These are phyloP conservation scores for Bubo scandiacus DNA, from an alignment of 2,113 vertebrate species.

Conservation along the genomic window DNA sequence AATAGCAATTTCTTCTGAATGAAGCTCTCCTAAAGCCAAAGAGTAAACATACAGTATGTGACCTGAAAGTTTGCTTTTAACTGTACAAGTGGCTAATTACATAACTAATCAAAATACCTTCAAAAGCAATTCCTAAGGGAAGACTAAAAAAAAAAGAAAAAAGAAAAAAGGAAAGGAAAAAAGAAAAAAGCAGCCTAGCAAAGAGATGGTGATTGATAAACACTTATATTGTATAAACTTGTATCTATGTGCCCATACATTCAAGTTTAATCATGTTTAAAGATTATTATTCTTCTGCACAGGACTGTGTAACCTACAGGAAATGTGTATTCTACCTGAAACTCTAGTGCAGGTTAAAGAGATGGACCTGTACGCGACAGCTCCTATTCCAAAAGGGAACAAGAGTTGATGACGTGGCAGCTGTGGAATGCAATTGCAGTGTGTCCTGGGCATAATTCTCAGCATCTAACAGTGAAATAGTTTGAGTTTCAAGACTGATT, in stretches of 20 bases:
- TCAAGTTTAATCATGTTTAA: not conserved
- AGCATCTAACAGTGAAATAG: not conserved
- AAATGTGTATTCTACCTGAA: not conserved
- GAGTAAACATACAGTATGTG: conserved; percentile 71
- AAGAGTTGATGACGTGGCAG: not conserved
- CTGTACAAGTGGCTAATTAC: conserved; percentile 54
- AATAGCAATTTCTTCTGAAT: conserved; percentile 79
- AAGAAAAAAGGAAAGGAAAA: rapidly evolving
- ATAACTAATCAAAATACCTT: conserved; percentile 70
- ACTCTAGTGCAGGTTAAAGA: not conserved
- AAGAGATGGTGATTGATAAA: not conserved
- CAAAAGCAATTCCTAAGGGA: conserved; percentile 41
- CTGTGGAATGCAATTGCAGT: not conserved
- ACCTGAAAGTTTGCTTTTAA: conserved; percentile 59
- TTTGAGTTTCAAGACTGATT: not conserved
- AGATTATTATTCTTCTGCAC: not conserved
- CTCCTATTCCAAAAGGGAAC: not conserved
- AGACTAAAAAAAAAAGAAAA: not conserved
- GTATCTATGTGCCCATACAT: not conserved
- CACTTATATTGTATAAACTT: not conserved
- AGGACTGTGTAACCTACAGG: not conserved
- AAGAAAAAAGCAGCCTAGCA: not conserved
- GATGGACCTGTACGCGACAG: not conserved
- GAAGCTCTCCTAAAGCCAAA: conserved; percentile 74
- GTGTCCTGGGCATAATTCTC: not conserved